A percentile compares a stretch with the other conserved stretches of the same genome.
Evolutionary conservation across 2,888 invertebrate species (phyloP).

Genomic region (Ashinkailepas kermadecensis): DNA sequence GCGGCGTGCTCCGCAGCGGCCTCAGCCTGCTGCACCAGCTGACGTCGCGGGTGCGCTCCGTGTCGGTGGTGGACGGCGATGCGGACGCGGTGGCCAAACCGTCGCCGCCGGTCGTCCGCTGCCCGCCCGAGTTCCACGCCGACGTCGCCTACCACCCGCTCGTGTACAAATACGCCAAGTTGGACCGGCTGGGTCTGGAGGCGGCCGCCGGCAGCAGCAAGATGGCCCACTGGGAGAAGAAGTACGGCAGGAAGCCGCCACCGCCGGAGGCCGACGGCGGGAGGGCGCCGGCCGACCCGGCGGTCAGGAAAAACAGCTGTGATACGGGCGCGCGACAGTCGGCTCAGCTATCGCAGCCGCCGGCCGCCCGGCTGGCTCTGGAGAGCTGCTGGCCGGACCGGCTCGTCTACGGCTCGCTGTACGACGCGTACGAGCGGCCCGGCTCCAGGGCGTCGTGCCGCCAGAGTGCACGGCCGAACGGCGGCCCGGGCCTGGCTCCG

Average conservation of each 20-base stretch:
- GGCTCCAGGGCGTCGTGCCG: not conserved
- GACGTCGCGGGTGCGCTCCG: constrained; percentile 14
- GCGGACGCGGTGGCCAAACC: not conserved
- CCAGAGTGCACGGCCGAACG: not conserved
- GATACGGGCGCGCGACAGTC: too few relatives aligned
- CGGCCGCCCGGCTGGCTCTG: not conserved
- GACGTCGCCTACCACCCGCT: constrained; percentile 15
- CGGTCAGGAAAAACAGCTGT: too few relatives aligned
- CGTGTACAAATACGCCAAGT: constrained; percentile 19
- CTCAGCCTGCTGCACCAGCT: constrained; percentile 14
- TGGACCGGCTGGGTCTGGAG: not conserved
- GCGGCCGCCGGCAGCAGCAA: not conserved
- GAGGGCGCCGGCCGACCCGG: too few relatives aligned
- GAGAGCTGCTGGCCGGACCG: not conserved
- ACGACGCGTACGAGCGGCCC: not conserved
- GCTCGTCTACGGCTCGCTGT: constrained; percentile 10
- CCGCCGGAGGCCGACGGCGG: too few relatives aligned
- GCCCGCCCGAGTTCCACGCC: not conserved
- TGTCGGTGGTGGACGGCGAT: not conserved
- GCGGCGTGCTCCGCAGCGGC: not conserved
- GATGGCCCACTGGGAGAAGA: constrained; percentile 14
- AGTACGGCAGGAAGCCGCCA: not conserved
- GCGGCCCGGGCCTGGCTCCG: not conserved
- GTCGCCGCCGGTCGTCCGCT: not conserved
- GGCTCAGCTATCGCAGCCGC: not conserved